These are phyloP conservation scores for Acronicta aceris DNA, from an alignment of 2,888 invertebrate genomes.

Conservation along the genomic window DNA sequence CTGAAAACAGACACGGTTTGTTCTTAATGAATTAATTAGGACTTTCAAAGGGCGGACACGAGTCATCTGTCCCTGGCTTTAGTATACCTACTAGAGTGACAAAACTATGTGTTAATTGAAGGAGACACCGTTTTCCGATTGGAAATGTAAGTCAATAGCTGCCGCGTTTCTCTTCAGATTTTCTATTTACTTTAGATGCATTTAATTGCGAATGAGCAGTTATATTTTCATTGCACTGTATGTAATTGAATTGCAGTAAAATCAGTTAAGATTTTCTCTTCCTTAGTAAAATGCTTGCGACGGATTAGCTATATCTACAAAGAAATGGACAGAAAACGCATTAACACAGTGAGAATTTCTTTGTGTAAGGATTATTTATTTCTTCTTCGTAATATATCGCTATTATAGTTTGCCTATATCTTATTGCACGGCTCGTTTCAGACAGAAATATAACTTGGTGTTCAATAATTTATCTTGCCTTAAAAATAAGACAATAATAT, in stretches of 20 bases:
- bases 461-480: too few relatives aligned
- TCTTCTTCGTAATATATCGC: too few relatives aligned
- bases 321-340: too few relatives aligned
- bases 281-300: too few relatives aligned
- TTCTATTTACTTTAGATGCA: slow-evolving; percentile 19
- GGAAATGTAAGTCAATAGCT: slow-evolving; percentile 25
- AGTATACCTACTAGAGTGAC: slow-evolving; percentile 2
- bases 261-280: neutral
- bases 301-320: too few relatives aligned
- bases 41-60: slow-evolving; percentile 7
- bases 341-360: too few relatives aligned
- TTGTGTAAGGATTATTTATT: too few relatives aligned
- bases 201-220: neutral
- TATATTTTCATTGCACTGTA: neutral
- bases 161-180: slow-evolving; percentile 25
- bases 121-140: slow-evolving; percentile 28
- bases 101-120: slow-evolving; percentile 35
- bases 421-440: too few relatives aligned
- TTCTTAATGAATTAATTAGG: slow-evolving; percentile 34
- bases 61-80: slow-evolving; percentile 8
- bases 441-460: too few relatives aligned
- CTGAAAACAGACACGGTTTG: slow-evolving; percentile 25
- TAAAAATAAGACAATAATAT: neutral
- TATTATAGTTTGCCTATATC: too few relatives aligned
- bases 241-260: neutral